Percentiles rank a stretch among this genome's conserved stretches.
Evolutionary conservation across 2,113 vertebrate genomes (phyloP).

Genomic region (Budorcas taxicolor): DNA sequence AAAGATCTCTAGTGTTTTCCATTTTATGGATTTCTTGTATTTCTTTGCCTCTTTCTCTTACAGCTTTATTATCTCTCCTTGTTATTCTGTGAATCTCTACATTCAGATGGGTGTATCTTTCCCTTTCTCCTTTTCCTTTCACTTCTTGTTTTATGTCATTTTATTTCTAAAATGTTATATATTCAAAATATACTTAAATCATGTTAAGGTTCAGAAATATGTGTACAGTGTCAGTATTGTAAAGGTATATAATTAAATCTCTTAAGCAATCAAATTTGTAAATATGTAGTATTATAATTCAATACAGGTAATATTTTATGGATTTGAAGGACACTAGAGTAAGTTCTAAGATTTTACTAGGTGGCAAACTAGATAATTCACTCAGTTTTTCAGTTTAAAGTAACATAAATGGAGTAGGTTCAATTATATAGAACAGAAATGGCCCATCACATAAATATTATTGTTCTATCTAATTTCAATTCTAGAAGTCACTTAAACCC

Average conservation of each 20-base stretch:
- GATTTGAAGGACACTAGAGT: not conserved
- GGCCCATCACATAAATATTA: not conserved
- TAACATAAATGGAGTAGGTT: not conserved
- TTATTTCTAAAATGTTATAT: not conserved
- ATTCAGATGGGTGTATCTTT: not conserved
- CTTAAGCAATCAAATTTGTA: not conserved
- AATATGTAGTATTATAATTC: not conserved
- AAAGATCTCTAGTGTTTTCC: not conserved
- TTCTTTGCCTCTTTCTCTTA: not conserved
- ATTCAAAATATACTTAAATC: not conserved
- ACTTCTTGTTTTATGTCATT: not conserved
- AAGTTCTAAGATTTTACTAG: conserved; percentile 32
- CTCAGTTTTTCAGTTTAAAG: not conserved
- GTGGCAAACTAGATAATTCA: conserved; percentile 34
- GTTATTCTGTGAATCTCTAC: not conserved
- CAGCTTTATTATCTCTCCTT: not conserved
- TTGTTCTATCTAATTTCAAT: not conserved
- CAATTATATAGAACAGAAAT: not conserved
- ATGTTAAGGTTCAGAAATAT: not conserved
- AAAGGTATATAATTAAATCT: not conserved
- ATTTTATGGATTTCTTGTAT: not conserved
- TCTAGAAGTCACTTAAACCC: not conserved
- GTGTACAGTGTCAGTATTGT: not conserved
- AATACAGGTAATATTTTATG: not conserved
- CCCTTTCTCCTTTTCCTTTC: not conserved